Conservation (phyloP, 2,113 vertebrate genomes). For the Peromyscus polionotus region DNA sequence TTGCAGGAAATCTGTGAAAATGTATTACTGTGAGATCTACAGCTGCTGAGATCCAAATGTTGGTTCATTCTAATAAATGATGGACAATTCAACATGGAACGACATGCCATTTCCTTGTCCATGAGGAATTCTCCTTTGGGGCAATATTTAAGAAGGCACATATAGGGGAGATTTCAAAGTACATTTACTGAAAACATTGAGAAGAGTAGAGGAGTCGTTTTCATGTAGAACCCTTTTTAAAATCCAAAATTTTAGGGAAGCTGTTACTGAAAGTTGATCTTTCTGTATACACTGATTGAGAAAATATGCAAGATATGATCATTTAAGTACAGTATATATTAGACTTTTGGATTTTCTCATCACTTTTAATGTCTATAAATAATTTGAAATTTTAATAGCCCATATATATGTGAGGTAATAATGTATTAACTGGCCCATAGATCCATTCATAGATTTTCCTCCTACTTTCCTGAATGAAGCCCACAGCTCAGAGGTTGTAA, state of each 20-base stretch:
- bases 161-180: not conserved
- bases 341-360: conserved; percentile 34
- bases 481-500: not conserved
- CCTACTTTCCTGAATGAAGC: not conserved
- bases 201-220: not conserved
- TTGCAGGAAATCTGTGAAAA: conserved; percentile 29
- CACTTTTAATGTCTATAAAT: not conserved
- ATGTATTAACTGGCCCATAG: conserved; percentile 1
- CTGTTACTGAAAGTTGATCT: not conserved
- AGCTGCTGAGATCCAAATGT: not conserved
- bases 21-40: not conserved
- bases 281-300: conserved; percentile 13
- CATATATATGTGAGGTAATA: not conserved
- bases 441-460: conserved; percentile 15
- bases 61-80: not conserved
- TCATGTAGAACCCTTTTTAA: not conserved
- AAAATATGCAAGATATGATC: conserved; percentile 22
- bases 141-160: not conserved
- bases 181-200: conserved; percentile 7
- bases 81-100: not conserved
- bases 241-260: conserved; percentile 51
- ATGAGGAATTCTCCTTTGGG: not conserved
- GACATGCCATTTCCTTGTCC: not conserved
- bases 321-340: conserved; percentile 42
- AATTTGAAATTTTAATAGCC: not conserved